Percentiles rank a stretch among this genome's conserved stretches.
phyloP scores from a whole-genome alignment of 35 echinoderm and acorn worm species.

The Apostichopus parvimensis region DNA sequence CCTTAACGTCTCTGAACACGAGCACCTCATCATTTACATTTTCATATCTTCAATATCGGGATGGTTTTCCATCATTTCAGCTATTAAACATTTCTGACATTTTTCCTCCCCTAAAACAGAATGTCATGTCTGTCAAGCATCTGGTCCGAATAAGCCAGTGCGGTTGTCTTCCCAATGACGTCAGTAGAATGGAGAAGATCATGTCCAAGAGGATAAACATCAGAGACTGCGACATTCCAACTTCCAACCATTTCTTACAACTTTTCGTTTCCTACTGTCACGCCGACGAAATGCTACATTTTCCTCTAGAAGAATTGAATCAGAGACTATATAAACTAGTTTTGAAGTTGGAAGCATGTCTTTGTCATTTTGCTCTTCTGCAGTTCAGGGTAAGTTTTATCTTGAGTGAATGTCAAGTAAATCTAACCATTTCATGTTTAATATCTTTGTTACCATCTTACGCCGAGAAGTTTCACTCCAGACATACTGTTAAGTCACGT shows the following conservation, averaged over 20 bases:
- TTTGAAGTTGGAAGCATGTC: slow-evolving; percentile 73
- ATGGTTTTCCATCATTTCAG: too few species aligned
- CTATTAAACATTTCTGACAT: too few species aligned
- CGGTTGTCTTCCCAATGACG: slow-evolving; percentile 74
- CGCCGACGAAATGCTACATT: slow-evolving; percentile 45
- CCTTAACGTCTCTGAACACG: too few species aligned
- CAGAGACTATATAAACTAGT: slow-evolving; percentile 58
- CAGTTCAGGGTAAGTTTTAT: slow-evolving; percentile 67
- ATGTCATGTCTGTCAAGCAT: slow-evolving; percentile 67
- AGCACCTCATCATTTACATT: too few species aligned
- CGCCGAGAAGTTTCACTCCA: too few species aligned
- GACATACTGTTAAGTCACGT: too few species aligned
- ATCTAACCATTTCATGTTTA: too few species aligned
- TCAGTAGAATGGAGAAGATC: slow-evolving; percentile 81
- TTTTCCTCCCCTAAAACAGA: background rate
- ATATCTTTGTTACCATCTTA: too few species aligned
- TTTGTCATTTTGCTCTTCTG: slow-evolving; percentile 75
- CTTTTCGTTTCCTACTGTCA: slow-evolving; percentile 79
- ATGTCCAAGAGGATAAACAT: slow-evolving; percentile 63
- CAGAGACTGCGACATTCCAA: slow-evolving; percentile 74
- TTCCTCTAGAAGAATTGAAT: slow-evolving; percentile 46
- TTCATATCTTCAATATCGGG: too few species aligned
- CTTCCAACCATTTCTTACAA: slow-evolving; percentile 70
- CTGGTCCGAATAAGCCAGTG: slow-evolving; percentile 92
- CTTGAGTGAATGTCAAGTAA: too few species aligned